A percentile compares a stretch with the other conserved stretches of the same genome.
These are phyloP conservation scores for Anisognathus igniventris DNA, from an alignment of 2,797 vertebrate species.

Conservation along the genomic window DNA sequence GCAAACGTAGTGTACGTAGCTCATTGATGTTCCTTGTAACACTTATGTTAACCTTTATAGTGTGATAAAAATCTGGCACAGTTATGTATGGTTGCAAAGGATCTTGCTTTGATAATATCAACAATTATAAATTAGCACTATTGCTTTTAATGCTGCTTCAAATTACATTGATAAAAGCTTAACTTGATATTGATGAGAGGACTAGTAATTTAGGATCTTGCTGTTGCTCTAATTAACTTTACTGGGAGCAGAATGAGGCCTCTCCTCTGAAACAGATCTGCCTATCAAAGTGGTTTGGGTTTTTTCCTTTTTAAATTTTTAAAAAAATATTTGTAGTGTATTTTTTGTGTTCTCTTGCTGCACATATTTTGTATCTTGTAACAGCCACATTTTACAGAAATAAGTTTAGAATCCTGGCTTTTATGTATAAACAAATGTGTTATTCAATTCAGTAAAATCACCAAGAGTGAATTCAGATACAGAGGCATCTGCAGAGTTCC, in stretches of 20 bases:
- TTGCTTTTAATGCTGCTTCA: constrained; percentile 24
- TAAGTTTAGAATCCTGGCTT: not conserved
- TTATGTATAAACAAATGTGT: not conserved
- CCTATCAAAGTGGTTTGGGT: not conserved
- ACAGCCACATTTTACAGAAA: not conserved
- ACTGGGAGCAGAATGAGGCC: not conserved
- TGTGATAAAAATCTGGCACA: constrained; percentile 57
- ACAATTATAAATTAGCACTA: constrained; percentile 46
- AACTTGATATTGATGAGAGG: constrained; percentile 32
- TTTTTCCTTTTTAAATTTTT: not conserved
- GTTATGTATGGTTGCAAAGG: constrained; percentile 39
- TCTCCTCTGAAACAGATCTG: not conserved
- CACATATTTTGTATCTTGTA: not conserved
- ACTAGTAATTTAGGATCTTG: not conserved
- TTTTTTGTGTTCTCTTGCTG: not conserved
- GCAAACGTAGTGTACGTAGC: constrained; percentile 17
- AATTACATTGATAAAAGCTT: constrained; percentile 59
- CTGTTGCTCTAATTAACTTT: constrained; percentile 22
- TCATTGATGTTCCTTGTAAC: constrained; percentile 59
- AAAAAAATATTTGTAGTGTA: no score
- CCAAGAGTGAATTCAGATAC: not conserved
- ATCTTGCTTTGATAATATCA: constrained; percentile 62
- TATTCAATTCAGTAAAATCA: not conserved
- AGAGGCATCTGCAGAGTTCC: not conserved
- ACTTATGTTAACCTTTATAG: constrained; percentile 56